Evolutionary conservation across 2,113 vertebrate species (phyloP), one percentile per base, ranked within the genome.

Genomic region (Zosterops hypoxanthus): DNA sequence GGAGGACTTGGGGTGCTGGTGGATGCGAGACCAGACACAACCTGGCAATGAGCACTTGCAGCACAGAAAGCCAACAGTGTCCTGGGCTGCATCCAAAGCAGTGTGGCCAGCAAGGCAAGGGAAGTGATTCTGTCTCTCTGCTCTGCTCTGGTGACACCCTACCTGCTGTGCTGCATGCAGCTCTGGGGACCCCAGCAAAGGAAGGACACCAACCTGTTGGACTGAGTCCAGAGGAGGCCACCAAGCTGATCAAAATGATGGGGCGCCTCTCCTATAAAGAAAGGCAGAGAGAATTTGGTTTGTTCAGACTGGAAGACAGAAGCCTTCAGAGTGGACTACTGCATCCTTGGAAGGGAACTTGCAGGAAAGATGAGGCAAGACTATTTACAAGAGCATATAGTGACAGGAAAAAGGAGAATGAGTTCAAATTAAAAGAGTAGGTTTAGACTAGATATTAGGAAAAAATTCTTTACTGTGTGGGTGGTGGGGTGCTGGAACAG

Each of bases 81-180:
- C 49, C n/a, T 18, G 28, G 41, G 22, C n/a, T 84, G 68, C 5
- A 64, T 18, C 14, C 23, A 64, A 73, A 64, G 28, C 59, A 22
- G 2, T 0, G 0, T 55, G n/a, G 18, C 1, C 23, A 39, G 28
- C 23, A 64, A 26, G 39, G 14, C 0, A 1, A 63, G 22, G 56
- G 22, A 64, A 9, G 5, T 6, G 14, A 64, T 47, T 85, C 19
- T 65, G 42, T 3, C 29, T 31, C 12, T 55, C 28, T 83, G 9
- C 44, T 79, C 47, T 7, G 4, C 18, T n/a, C 24, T n/a, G 29
- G 19, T 47, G 82, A 56, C 0, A 28, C 12, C 23, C 14, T 69
- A 41, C 6, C 49, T 55, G 8, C 33, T 46, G 22, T 9, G 44
- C n/a, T 73, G 11, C 41, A 56, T 33, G 49, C n/a, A 55, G 14